Evolutionary conservation across 2,888 invertebrate species (phyloP).

Genomic region (Caenorhabditis sinica): DNA sequence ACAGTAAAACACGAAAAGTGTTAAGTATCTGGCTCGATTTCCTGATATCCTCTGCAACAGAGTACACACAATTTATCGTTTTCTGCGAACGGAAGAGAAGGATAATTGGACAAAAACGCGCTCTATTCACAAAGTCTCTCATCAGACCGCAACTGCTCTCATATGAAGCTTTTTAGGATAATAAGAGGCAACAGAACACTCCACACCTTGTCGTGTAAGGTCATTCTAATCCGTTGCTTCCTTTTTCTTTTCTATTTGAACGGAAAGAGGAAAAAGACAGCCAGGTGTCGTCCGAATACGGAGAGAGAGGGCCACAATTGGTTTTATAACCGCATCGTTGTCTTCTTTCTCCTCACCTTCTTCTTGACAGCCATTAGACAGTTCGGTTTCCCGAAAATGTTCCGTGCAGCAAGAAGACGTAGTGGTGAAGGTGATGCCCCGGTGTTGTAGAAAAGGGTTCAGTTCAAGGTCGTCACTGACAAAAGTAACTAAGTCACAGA

Average conservation of each 20-base stretch:
- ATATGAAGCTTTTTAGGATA: no score
- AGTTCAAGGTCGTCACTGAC: conserved; percentile 38
- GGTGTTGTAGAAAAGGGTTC: conserved; percentile 7
- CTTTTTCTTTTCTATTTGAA: conserved; percentile 17
- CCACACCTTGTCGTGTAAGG: conserved; percentile 4
- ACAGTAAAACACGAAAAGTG: conserved; percentile 56
- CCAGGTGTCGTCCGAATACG: conserved; percentile 33
- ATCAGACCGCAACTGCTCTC: neutral
- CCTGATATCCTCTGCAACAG: conserved; percentile 8
- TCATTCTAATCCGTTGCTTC: conserved; percentile 17
- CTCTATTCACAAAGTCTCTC: no score
- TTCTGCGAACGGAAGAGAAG: no score
- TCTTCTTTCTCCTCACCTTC: neutral
- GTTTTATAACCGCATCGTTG: conserved; percentile 40
- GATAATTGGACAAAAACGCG: no score
- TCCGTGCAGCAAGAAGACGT: conserved; percentile 17
- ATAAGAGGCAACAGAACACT: conserved; percentile 3
- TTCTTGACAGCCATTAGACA: conserved; percentile 15
- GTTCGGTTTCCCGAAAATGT: conserved; percentile 20
- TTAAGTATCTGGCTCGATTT: conserved; percentile 12
- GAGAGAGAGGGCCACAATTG: conserved; percentile 39
- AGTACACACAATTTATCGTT: conserved; percentile 5
- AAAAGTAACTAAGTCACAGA: conserved; percentile 20
- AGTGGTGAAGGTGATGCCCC: conserved; percentile 3
- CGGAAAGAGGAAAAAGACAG: conserved; percentile 16